Percentiles rank a stretch among this genome's conserved stretches.
Conservation (phyloP, 2,797 vertebrate species). For the Lates japonicus region DNA sequence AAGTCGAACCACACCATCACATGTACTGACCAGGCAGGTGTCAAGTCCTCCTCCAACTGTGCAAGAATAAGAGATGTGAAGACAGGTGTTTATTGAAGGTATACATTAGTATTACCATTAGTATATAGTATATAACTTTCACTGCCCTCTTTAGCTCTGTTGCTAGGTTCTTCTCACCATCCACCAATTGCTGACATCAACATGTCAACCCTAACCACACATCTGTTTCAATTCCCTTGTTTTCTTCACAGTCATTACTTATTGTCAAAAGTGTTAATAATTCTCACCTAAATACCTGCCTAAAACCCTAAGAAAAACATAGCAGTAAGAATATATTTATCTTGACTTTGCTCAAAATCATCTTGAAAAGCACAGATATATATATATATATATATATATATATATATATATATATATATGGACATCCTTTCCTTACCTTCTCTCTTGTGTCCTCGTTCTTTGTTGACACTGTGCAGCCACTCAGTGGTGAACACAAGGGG, state of each 20-base stretch:
- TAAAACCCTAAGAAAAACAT: background rate
- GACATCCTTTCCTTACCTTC: conserved; percentile 75
- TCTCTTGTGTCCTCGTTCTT: conserved; percentile 89
- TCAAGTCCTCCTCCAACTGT: conserved; percentile 86
- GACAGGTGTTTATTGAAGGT: background rate
- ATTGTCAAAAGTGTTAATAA: background rate
- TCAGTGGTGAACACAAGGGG: conserved; percentile 92
- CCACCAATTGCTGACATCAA: conserved; percentile 5
- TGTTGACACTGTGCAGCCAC: conserved; percentile 94
- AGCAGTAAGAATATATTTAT: background rate
- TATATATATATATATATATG: too few relatives aligned
- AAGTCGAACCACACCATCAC: conserved; percentile 89
- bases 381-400: too few relatives aligned
- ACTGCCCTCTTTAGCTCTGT: background rate
- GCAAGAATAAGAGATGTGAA: background rate
- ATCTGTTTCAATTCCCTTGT: conserved; percentile 24
- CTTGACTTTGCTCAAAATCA: too few relatives aligned
- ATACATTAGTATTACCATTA: background rate
- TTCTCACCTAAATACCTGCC: conserved; percentile 4
- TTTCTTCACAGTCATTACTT: background rate
- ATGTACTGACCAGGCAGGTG: conserved; percentile 91
- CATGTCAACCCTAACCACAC: background rate
- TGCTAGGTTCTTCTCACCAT: conserved; percentile 3
- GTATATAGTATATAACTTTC: background rate
- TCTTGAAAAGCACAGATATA: too few relatives aligned